Conservation (phyloP, 2,797 vertebrate genomes). For the Odontamblyopus rebecca region DNA sequence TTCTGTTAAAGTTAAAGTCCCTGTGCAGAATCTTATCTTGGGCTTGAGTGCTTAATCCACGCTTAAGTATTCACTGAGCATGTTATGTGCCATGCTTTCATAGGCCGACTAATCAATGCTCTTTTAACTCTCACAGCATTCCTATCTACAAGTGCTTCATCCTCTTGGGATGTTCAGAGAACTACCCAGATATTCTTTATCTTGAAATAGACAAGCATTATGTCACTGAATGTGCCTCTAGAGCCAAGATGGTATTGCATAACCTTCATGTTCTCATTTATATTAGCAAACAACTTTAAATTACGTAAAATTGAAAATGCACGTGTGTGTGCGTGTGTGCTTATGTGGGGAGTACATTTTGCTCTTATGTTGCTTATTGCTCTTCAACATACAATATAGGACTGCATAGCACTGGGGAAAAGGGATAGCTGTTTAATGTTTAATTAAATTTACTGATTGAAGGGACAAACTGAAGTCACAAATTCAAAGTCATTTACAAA, state of each 20-base stretch:
- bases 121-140: slow-evolving; percentile 22
- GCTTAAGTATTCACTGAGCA: background rate
- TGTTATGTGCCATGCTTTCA: slow-evolving; percentile 9
- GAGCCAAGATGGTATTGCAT: no score
- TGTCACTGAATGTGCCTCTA: no score
- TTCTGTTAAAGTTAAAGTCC: slow-evolving; percentile 6
- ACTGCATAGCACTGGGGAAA: background rate
- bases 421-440: background rate
- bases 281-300: no score
- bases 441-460: background rate
- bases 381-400: no score
- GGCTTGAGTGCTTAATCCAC: slow-evolving; percentile 2
- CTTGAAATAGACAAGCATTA: background rate
- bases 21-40: background rate
- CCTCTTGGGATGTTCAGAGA: slow-evolving; percentile 18
- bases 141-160: slow-evolving; percentile 36
- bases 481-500: background rate
- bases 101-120: slow-evolving; percentile 25
- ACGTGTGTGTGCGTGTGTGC: no score
- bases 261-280: no score
- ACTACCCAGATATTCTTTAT: background rate
- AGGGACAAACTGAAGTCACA: background rate
- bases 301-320: no score
- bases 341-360: no score
- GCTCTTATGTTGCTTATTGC: background rate